These are phyloP conservation scores for Neoseiulus cucumeris DNA, from an alignment of 1,140 invertebrate species.

Conservation along the genomic window DNA sequence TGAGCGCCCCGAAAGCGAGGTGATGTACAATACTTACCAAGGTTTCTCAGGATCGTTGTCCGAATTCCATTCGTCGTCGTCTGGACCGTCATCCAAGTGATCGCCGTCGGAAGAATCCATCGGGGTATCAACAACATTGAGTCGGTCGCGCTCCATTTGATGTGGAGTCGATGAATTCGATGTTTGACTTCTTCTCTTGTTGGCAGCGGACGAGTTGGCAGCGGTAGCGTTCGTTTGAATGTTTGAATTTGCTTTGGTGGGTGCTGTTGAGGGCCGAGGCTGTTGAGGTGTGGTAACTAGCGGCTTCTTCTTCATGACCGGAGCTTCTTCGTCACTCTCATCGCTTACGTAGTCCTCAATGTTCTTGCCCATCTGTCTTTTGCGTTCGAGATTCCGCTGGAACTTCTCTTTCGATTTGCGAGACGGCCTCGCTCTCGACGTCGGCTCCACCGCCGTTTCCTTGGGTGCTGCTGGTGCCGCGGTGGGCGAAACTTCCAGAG, in stretches of 20 bases:
- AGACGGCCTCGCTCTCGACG: background rate
- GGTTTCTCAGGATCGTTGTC: slow-evolving; percentile 9
- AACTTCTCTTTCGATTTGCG: slow-evolving; percentile 6
- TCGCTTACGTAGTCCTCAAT: slow-evolving; percentile 6
- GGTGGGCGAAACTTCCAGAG: background rate
- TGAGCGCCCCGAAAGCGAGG: background rate
- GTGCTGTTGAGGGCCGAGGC: no score
- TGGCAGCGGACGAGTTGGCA: no score
- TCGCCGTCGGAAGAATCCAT: no score
- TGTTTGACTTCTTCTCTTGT: no score
- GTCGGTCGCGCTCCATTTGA: no score
- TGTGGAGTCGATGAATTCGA: no score
- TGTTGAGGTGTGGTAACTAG: no score
- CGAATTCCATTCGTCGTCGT: slow-evolving; percentile 6
- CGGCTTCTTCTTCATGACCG: no score
- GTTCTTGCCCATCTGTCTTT: slow-evolving; percentile 5
- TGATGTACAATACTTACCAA: background rate
- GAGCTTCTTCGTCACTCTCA: background rate
- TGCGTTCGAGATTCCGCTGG: slow-evolving; percentile 1
- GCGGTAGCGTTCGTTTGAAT: no score
- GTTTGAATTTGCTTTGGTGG: no score
- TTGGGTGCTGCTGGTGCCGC: background rate
- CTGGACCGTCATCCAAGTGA: background rate
- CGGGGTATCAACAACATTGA: no score
- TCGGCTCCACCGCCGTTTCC: background rate